Conservation (phyloP, 2,888 invertebrate genomes). For the Mythimna albipuncta region DNA sequence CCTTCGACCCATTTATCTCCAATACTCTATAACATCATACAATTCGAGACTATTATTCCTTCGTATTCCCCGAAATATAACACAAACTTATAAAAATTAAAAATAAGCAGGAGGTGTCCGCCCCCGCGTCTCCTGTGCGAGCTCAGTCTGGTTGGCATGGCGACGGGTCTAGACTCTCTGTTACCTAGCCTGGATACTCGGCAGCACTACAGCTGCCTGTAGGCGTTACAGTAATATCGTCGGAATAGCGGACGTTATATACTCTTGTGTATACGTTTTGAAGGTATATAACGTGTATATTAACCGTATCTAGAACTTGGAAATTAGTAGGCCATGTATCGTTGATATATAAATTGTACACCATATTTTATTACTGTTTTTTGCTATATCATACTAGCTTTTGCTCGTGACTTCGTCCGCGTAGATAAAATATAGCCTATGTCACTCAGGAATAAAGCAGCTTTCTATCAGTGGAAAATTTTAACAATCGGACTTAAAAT, state of each 20-base stretch:
- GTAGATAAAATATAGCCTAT: too few relatives aligned
- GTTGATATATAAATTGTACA: neutral
- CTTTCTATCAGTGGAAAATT: too few relatives aligned
- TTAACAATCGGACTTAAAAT: too few relatives aligned
- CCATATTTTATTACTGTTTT: neutral
- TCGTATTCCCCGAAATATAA: conserved; percentile 22
- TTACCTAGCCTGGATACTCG: conserved; percentile 55
- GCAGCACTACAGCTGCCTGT: conserved; percentile 45
- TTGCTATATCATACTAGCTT: too few relatives aligned
- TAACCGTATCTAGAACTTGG: neutral
- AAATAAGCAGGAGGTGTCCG: conserved; percentile 37
- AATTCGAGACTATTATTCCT: conserved; percentile 24
- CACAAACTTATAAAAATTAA: conserved; percentile 42
- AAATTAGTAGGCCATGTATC: neutral
- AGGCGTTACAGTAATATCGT: conserved; percentile 40
- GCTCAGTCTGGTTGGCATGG: conserved; percentile 65
- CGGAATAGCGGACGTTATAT: conserved; percentile 12
- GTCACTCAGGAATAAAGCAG: too few relatives aligned
- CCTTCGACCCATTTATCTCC: conserved; percentile 16
- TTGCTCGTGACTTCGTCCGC: too few relatives aligned
- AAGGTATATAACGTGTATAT: conserved; percentile 3
- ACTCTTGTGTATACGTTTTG: conserved; percentile 11
- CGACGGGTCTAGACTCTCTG: conserved; percentile 56
- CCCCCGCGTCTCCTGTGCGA: conserved; percentile 19
- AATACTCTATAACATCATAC: neutral